A percentile compares a stretch with the other conserved stretches of the same genome.
phyloP scores from a whole-genome alignment of 1,140 invertebrate genomes.

The Bilobella aurantiaca region DNA sequence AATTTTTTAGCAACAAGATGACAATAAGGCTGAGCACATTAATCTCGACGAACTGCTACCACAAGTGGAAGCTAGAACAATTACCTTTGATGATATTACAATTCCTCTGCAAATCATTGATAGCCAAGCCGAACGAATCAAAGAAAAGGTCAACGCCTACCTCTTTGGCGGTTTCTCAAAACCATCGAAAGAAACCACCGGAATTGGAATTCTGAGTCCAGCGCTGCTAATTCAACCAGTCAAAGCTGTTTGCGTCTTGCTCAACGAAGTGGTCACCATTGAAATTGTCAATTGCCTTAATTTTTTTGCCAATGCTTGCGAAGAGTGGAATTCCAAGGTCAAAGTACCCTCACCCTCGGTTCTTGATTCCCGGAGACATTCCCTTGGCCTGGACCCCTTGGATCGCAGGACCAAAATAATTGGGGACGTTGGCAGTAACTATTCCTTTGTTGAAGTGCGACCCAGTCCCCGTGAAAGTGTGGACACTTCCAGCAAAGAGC shows the following conservation, averaged over 20 bases:
- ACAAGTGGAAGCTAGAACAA: conserved; percentile 55
- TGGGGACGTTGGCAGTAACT: conserved; percentile 16
- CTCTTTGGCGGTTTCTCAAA: conserved; percentile 31
- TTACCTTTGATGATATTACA: conserved; percentile 64
- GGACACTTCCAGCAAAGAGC: conserved; percentile 13
- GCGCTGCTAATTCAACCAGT: conserved; percentile 69
- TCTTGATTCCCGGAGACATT: background rate
- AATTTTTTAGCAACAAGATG: conserved; percentile 54
- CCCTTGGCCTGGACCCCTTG: background rate
- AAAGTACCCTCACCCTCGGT: conserved; percentile 3
- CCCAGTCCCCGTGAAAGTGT: background rate
- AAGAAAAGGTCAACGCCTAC: conserved; percentile 51
- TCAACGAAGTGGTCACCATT: conserved; percentile 75
- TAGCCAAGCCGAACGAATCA: conserved; percentile 53
- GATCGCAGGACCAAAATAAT: conserved; percentile 24
- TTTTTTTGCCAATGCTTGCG: conserved; percentile 55
- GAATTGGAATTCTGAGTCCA: conserved; percentile 40
- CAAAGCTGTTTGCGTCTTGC: conserved; percentile 78
- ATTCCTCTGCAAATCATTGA: conserved; percentile 54
- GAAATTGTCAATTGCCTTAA: conserved; percentile 66
- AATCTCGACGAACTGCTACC: conserved; percentile 64
- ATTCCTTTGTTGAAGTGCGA: conserved; percentile 28
- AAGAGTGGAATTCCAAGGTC: conserved; percentile 26
- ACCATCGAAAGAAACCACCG: conserved; percentile 34
- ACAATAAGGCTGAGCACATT: conserved; percentile 57